phyloP scores from a whole-genome alignment of 2,113 vertebrate genomes.

The Callipepla squamata region DNA sequence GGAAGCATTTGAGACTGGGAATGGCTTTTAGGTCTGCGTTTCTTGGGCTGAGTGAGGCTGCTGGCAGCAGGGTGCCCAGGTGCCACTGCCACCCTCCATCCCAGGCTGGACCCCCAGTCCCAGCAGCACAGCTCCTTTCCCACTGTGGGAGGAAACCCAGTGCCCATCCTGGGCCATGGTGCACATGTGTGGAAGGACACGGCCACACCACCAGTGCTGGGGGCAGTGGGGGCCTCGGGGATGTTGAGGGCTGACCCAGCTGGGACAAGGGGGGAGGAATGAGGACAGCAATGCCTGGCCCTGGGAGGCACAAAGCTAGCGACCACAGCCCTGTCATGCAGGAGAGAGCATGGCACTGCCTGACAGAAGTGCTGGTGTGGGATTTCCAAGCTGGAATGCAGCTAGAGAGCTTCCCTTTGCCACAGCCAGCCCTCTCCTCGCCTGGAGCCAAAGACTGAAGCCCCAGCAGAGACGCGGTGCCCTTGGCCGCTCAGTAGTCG shows the following conservation, averaged over 20 bases:
- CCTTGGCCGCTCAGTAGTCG: slow-evolving; percentile 73
- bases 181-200: background rate
- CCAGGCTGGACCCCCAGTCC: background rate
- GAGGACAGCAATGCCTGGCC: background rate
- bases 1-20: background rate
- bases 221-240: background rate
- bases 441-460: accelerated
- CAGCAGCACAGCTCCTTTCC: background rate
- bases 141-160: accelerated
- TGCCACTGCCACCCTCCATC: background rate
- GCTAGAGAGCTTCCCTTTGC: background rate
- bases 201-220: background rate
- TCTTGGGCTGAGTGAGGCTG: background rate
- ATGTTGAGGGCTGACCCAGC: accelerated
- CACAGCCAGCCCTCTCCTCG: background rate
- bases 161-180: accelerated
- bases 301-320: background rate
- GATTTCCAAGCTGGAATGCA: background rate
- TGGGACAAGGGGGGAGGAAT: background rate
- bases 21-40: background rate
- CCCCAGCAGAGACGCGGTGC: slow-evolving; percentile 10
- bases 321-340: accelerated
- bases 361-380: background rate
- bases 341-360: background rate
- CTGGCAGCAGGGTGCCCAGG: background rate